Conservation (phyloP, 2,888 invertebrate species). For the Apantesis nais region DNA sequence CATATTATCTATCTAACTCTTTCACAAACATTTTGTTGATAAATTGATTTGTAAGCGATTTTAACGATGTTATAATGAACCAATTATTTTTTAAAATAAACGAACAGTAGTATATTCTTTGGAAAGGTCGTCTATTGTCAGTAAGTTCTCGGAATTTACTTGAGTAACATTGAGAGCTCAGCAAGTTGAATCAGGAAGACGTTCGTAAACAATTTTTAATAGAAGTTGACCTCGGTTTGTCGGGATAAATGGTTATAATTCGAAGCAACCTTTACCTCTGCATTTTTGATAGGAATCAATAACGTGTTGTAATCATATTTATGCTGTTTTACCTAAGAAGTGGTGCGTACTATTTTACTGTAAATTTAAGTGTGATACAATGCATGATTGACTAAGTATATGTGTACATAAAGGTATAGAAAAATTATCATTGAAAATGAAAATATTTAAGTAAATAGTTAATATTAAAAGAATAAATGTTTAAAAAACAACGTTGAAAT, state of each 20-base stretch:
- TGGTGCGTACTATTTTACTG: constrained; percentile 30
- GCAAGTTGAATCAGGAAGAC: constrained; percentile 49
- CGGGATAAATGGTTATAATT: constrained; percentile 52
- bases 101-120: constrained; percentile 55
- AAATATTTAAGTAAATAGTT: background rate
- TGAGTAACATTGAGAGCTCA: constrained; percentile 59
- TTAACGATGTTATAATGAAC: constrained; percentile 53
- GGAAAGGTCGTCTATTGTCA: constrained; percentile 54
- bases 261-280: constrained; percentile 48
- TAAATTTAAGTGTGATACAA: background rate
- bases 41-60: constrained; percentile 42
- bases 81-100: constrained; percentile 62
- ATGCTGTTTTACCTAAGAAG: constrained; percentile 8
- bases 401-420: background rate
- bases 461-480: too few relatives aligned
- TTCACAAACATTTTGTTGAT: constrained; percentile 30
- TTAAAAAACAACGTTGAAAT: too few relatives aligned
- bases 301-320: constrained; percentile 25
- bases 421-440: background rate
- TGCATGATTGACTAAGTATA: background rate
- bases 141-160: constrained; percentile 51
- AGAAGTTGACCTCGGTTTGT: constrained; percentile 59
- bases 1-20: constrained; percentile 30
- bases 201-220: constrained; percentile 48
- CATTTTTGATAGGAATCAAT: constrained; percentile 37